Evolutionary conservation across 2,113 vertebrate genomes (phyloP).

Genomic region (Equus przewalskii): DNA sequence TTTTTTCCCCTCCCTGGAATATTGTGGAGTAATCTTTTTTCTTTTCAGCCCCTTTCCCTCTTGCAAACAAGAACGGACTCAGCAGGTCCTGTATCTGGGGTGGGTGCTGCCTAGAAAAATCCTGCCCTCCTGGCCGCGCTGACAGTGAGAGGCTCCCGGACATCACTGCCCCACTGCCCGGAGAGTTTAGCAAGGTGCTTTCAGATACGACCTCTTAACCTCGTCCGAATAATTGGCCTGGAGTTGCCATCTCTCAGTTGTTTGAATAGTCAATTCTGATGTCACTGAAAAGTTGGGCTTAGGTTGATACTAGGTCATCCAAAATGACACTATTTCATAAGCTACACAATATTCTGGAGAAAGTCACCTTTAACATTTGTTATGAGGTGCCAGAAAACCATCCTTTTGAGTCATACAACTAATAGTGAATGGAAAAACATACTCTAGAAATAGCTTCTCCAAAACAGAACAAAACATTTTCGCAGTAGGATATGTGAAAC

Average conservation of each 20-base stretch:
- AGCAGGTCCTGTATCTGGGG: background rate
- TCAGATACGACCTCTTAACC: background rate
- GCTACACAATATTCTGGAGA: background rate
- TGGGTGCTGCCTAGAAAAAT: background rate
- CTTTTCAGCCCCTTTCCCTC: background rate
- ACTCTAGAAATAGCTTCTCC: background rate
- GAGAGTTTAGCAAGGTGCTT: background rate
- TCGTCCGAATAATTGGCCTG: background rate
- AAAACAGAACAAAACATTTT: conserved; percentile 43
- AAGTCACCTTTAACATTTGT: background rate
- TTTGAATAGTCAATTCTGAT: background rate
- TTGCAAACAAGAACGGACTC: background rate
- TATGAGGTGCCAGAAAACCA: background rate
- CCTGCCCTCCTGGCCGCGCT: rapidly evolving
- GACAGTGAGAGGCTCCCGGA: background rate
- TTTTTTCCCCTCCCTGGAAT: background rate
- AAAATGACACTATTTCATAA: background rate
- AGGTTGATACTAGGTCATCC: background rate
- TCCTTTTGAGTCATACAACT: background rate
- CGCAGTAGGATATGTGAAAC: background rate
- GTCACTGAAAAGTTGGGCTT: background rate
- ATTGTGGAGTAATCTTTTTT: background rate
- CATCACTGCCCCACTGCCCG: too few species aligned
- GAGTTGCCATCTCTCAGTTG: background rate
- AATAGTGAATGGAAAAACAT: background rate